Evolutionary conservation across 2,797 vertebrate species (phyloP).

Genomic region (Botia kubotai): DNA sequence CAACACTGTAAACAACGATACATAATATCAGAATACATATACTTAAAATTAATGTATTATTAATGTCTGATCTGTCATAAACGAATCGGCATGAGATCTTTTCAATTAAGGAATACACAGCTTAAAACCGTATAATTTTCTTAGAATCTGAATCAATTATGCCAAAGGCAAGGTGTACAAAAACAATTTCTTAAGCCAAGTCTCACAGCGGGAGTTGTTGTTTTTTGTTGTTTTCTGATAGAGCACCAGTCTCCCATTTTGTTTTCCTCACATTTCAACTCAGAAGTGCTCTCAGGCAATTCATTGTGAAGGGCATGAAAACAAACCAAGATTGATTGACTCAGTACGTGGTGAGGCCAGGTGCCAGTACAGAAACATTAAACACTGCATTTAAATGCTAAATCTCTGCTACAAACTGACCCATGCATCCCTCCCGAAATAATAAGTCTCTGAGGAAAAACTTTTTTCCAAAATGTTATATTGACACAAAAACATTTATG

Average conservation of each 20-base stretch:
- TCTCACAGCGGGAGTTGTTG: slow-evolving; percentile 11
- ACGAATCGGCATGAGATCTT: slow-evolving; percentile 46
- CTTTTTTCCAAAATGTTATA: slow-evolving; percentile 1
- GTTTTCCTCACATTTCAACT: slow-evolving; percentile 53
- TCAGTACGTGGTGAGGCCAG: slow-evolving; percentile 57
- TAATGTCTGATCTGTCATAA: slow-evolving; percentile 39
- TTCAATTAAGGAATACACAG: slow-evolving; percentile 27
- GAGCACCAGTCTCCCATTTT: slow-evolving; percentile 45
- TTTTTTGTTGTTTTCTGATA: slow-evolving; percentile 34
- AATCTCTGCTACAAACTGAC: slow-evolving; percentile 47
- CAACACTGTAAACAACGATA: slow-evolving; percentile 14
- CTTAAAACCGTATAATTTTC: slow-evolving; percentile 27
- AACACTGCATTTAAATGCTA: slow-evolving; percentile 69
- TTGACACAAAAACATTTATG: not conserved
- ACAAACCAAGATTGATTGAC: slow-evolving; percentile 68
- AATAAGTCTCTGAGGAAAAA: slow-evolving; percentile 24
- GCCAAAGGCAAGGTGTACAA: slow-evolving; percentile 20
- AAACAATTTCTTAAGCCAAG: slow-evolving; percentile 25
- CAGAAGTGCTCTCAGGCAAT: slow-evolving; percentile 52
- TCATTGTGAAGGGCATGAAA: slow-evolving; percentile 61
- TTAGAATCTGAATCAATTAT: slow-evolving; percentile 28
- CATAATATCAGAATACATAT: slow-evolving; percentile 31
- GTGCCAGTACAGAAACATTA: slow-evolving; percentile 61
- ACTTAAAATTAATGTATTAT: slow-evolving; percentile 40
- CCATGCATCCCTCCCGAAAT: slow-evolving; percentile 42